A percentile compares a stretch with the other conserved stretches of the same genome.
Conservation (phyloP, 2,797 vertebrate species). For the Cyprinodon diabolis region DNA sequence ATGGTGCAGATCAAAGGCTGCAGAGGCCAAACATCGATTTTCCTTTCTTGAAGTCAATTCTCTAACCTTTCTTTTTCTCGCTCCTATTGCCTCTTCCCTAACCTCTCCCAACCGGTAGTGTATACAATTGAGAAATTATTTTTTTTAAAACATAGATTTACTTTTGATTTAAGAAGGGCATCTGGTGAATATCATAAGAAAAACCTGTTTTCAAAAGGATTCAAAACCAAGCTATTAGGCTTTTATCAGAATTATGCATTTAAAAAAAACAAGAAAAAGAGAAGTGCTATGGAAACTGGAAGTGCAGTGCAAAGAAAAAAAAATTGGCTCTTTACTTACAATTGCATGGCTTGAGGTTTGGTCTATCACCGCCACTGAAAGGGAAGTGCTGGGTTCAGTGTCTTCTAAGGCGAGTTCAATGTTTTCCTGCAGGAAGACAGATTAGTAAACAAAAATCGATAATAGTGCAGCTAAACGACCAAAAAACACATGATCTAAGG, state of each 20-base stretch:
- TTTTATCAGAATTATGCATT: constrained; percentile 2
- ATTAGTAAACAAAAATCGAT: constrained; percentile 54
- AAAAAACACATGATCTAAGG: neutral
- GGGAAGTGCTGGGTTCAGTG: constrained; percentile 82
- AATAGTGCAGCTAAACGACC: constrained; percentile 1
- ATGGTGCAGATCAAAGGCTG: constrained; percentile 68
- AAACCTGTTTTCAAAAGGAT: constrained; percentile 12
- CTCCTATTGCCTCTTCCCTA: constrained; percentile 39
- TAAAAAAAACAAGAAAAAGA: constrained; percentile 12
- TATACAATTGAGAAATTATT: constrained; percentile 33
- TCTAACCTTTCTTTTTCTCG: constrained; percentile 66
- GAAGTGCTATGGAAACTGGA: constrained; percentile 1
- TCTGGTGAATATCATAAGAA: neutral
- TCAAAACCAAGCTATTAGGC: constrained; percentile 12
- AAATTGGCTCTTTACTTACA: constrained; percentile 79
- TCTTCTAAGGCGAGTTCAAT: constrained; percentile 91
- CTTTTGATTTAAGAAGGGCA: constrained; percentile 21
- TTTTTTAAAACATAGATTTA: constrained; percentile 22
- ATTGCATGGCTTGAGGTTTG: constrained; percentile 92
- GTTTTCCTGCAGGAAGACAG: constrained; percentile 86
- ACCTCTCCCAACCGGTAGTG: constrained; percentile 37
- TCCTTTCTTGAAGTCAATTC: constrained; percentile 65
- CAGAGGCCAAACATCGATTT: constrained; percentile 72
- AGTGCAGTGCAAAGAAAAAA: constrained; percentile 9
- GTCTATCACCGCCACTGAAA: constrained; percentile 90